Evolutionary conservation across 2,797 vertebrate species (phyloP), one percentile per base, ranked within the genome.

Genomic region (Scomberomorus guttatus): DNA sequence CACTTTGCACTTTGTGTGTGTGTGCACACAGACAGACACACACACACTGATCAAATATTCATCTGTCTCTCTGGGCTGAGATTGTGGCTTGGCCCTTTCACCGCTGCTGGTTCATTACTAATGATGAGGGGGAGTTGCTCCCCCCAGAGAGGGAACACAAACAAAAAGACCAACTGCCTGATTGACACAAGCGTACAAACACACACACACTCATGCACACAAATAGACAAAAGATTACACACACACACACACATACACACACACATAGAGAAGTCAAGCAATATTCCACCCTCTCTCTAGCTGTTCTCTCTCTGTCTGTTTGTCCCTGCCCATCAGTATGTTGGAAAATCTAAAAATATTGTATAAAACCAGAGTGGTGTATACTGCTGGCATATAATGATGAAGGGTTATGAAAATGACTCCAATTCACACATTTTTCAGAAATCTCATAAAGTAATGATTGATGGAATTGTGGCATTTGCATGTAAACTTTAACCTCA

Each of bases 11-110:
- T 46, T 48, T 64, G 22, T 58, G 10, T n/a, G n/a, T n/a, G n/a
- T n/a, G n/a, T n/a, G n/a, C 37, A 11, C n/a, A 34, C 20, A 37
- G 48, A 34, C 61, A 42, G 50, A 29, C 39, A 37, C 57, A 32
- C 63, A 67, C 68, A 52, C 74, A 61, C 58, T 83, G 73, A 91
- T 92, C 84, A 92, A 91, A 91, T 91, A 90, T 92, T 90, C 83
- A 90, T 93, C 77, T 66, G 75, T 86, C 82, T 89, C 82, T 72
- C 72, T 83, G 85, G 82, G 83, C 78, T 85, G 64, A 80, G 82
- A 77, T 83, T 82, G 83, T 76, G 83, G 79, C 77, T 78, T 66
- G 64, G 86, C 79, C 84, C 69, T 80, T 80, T 85, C 81, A 83
- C 90, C 50, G 25, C 82, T 81, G 75, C 77, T 87, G 84, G 57